Evolutionary conservation across 2,113 vertebrate genomes (phyloP).

Genomic region (Psilopsiagon aurifrons): DNA sequence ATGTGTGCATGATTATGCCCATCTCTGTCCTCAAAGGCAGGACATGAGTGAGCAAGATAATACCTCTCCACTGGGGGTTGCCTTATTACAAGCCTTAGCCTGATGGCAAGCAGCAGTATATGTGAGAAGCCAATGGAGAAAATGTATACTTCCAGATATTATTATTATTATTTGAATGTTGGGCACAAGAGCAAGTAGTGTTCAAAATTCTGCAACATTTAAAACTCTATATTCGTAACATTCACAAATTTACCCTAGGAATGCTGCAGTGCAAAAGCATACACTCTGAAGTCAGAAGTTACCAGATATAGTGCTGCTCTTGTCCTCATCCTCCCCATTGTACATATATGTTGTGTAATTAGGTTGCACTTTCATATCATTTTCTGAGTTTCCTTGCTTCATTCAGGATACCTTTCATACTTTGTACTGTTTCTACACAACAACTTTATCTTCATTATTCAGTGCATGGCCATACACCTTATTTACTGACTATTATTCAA

Average conservation of each 20-base stretch:
- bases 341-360: not conserved
- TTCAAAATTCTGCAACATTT: not conserved
- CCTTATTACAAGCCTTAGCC: not conserved
- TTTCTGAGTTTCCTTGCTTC: not conserved
- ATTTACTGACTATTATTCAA: constrained; percentile 4
- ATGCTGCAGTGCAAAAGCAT: not conserved
- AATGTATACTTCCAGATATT: not conserved
- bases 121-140: not conserved
- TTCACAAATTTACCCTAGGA: not conserved
- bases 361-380: not conserved
- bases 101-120: not conserved
- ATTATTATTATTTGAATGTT: not conserved
- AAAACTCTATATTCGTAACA: not conserved
- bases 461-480: not conserved
- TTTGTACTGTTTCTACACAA: not conserved
- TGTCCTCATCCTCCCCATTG: not conserved
- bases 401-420: not conserved
- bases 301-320: not conserved
- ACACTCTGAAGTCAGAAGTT: not conserved
- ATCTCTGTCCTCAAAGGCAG: not conserved
- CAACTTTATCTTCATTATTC: not conserved
- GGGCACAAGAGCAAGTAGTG: not conserved
- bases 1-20: not conserved
- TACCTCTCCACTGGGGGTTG: not conserved
- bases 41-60: not conserved